Conservation (phyloP, 2,888 invertebrate genomes). For the Nomada ruficornis region DNA sequence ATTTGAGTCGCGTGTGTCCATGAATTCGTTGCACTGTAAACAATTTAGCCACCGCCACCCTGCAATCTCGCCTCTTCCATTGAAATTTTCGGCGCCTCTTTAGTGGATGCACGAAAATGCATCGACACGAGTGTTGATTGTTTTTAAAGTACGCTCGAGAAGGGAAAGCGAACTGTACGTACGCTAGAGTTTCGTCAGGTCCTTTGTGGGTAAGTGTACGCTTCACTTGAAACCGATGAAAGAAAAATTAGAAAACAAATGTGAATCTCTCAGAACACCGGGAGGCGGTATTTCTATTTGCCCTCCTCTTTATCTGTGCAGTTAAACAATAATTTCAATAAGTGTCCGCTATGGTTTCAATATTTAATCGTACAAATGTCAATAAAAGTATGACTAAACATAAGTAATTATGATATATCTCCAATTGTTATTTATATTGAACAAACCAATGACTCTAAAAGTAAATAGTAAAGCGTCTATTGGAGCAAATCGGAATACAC, state of each 20-base stretch:
- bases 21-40: conserved; percentile 27
- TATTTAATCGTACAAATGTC: too few relatives aligned
- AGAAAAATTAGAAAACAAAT: neutral
- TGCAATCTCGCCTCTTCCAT: neutral
- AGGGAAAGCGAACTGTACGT: neutral
- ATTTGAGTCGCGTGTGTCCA: conserved; percentile 17
- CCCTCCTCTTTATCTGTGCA: too few relatives aligned
- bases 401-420: neutral
- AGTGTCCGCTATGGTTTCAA: too few relatives aligned
- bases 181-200: neutral
- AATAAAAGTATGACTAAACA: neutral
- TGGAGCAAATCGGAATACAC: neutral
- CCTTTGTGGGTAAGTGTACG: neutral
- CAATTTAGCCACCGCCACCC: conserved; percentile 23
- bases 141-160: conserved; percentile 14
- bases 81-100: conserved; percentile 8
- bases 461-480: too few relatives aligned
- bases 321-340: too few relatives aligned
- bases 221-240: neutral
- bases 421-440: neutral
- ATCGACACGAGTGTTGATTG: conserved; percentile 5
- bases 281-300: too few relatives aligned
- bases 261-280: too few relatives aligned
- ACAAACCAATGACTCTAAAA: neutral
- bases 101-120: conserved; percentile 1